phyloP scores from a whole-genome alignment of 2,888 invertebrate genomes.

The Sipha maydis region DNA sequence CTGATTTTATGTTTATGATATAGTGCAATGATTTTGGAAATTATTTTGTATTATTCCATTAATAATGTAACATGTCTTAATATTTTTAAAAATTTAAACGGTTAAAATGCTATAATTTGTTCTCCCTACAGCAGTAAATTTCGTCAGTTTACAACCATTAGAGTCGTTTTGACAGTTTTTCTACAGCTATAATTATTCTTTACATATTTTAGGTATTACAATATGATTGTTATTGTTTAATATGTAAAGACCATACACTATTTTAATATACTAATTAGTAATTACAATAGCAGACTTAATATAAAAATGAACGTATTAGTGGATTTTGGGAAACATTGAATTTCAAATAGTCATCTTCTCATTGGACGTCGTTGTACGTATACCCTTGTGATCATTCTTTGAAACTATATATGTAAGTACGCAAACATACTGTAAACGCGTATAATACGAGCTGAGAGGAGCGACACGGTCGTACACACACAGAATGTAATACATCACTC shows the following conservation, averaged over 20 bases:
- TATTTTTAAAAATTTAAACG: neutral
- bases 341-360: conserved; percentile 9
- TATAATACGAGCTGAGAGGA: conserved; percentile 2
- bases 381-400: conserved; percentile 18
- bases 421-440: neutral
- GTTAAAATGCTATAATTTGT: neutral
- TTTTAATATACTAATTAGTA: neutral
- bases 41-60: no score
- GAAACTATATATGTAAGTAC: conserved; percentile 10
- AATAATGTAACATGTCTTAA: no score
- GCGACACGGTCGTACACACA: neutral
- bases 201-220: neutral
- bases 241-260: neutral
- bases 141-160: neutral
- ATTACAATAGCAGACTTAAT: neutral
- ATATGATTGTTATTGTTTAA: neutral
- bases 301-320: neutral
- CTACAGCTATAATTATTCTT: conserved; percentile 2
- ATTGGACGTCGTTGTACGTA: neutral
- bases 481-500: conserved; percentile 39
- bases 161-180: neutral
- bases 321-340: conserved; percentile 35
- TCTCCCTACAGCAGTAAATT: neutral
- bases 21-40: no score
- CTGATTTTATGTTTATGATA: no score